Evolutionary conservation across 2,113 vertebrate genomes (phyloP).

Genomic region (Melierax canorus): DNA sequence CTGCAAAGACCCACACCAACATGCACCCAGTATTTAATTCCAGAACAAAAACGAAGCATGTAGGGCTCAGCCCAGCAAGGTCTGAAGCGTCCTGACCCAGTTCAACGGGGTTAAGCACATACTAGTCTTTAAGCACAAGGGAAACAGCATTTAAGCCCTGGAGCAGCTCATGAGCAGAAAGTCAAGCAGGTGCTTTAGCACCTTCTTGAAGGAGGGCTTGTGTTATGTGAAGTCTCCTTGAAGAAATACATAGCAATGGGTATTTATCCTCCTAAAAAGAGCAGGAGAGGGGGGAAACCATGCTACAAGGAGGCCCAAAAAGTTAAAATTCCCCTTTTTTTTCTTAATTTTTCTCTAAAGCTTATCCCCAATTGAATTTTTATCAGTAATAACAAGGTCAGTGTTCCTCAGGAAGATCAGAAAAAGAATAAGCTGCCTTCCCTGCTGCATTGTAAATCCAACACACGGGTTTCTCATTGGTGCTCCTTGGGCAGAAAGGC

Average conservation of each 20-base stretch:
- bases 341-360: background rate
- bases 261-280: background rate
- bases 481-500: background rate
- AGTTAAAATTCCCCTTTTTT: background rate
- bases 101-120: background rate
- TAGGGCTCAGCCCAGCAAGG: background rate
- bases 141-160: background rate
- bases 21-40: background rate
- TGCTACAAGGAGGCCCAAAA: background rate
- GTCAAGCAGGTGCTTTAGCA: background rate
- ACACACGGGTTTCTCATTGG: too few species aligned
- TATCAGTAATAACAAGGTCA: background rate
- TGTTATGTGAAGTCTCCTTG: background rate
- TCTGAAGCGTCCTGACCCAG: background rate
- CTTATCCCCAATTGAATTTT: background rate
- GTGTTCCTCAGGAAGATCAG: background rate
- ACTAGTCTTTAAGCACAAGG: background rate
- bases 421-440: background rate
- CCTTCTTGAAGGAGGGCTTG: background rate
- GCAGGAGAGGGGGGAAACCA: background rate
- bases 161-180: background rate
- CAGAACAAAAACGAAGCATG: accelerated
- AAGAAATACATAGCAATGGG: background rate
- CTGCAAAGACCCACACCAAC: background rate
- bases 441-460: background rate